These are phyloP conservation scores for Drosophila tani DNA, from an alignment of 1,140 invertebrate genomes.

Conservation along the genomic window DNA sequence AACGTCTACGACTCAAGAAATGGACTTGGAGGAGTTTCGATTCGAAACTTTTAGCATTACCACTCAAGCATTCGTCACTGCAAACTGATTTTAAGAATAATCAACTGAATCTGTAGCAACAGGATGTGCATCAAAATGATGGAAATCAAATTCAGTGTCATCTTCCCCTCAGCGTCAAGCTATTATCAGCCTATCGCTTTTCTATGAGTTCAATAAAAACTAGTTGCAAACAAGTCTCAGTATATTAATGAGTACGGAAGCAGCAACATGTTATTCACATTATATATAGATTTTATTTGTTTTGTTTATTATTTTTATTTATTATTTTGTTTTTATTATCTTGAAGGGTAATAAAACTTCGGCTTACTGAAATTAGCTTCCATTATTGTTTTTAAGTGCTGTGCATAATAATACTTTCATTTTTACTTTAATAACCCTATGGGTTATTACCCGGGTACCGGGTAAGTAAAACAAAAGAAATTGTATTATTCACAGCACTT, in stretches of 20 bases:
- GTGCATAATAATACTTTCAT: too few species aligned
- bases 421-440: too few species aligned
- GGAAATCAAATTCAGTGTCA: conserved; percentile 3
- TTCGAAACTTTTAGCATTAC: conserved; percentile 39
- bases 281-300: too few species aligned
- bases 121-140: not conserved
- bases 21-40: conserved; percentile 25
- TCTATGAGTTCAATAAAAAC: conserved; percentile 12
- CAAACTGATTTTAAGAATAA: not conserved
- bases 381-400: too few species aligned
- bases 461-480: too few species aligned
- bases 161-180: not conserved
- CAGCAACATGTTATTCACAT: not conserved
- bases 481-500: too few species aligned
- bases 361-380: too few species aligned
- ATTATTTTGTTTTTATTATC: too few species aligned
- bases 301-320: too few species aligned
- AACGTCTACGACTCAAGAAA: conserved; percentile 59
- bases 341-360: too few species aligned
- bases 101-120: not conserved
- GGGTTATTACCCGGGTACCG: too few species aligned
- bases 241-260: conserved; percentile 3
- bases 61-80: not conserved
- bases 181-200: not conserved
- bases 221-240: conserved; percentile 3